Evolutionary conservation across 2,888 invertebrate genomes (phyloP), one percentile per base, ranked within the genome.

Genomic region (Pristionchus maxplancki): DNA sequence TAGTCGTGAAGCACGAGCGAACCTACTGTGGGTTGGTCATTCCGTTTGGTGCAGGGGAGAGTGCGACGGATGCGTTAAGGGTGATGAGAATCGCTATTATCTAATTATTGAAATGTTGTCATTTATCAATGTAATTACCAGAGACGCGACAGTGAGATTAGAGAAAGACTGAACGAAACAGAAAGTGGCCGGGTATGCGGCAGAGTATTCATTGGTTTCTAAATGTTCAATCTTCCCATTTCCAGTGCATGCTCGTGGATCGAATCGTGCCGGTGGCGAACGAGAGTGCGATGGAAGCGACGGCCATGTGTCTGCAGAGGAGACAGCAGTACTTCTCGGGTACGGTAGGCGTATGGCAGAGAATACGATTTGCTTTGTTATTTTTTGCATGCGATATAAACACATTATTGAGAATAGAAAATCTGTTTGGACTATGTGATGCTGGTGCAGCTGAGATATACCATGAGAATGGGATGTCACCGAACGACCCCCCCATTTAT

Each of bases 191-290:
- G 20, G 4, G 53, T 17, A 3, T 4, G 53, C 53, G 15, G 15
- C 53, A 17, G 20, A 53, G 53, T 17, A 53, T 53, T 53, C 53
- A 53, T 48, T 48, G n/a, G n/a, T n/a, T n/a, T n/a, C n/a, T n/a
- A n/a, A n/a, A 67, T 67, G 34, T 67, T 67, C 17, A 28, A 62
- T 28, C 28, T 28, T 8, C 5, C 62, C 44, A 44, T 44, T 71
- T 90, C 89, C 89, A 92, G 90, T 93, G 93, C 87, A 87, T 93
- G 31, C 84, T 90, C 15, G 67, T 89, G 17, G 92, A 94, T 88
- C 92, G 94, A 1, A 93, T 94, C 87, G 88, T 91, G 15, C 87
- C 93, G 17, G 92, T 93, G 37, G 81, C 81, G 3, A 89, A 91
- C 88, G 94, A 94, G 67, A 83, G 74, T 37, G 90, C 90, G 17